A percentile compares a stretch with the other conserved stretches of the same genome.
phyloP scores from a whole-genome alignment of 2,888 invertebrate species.

The Tuta absoluta region DNA sequence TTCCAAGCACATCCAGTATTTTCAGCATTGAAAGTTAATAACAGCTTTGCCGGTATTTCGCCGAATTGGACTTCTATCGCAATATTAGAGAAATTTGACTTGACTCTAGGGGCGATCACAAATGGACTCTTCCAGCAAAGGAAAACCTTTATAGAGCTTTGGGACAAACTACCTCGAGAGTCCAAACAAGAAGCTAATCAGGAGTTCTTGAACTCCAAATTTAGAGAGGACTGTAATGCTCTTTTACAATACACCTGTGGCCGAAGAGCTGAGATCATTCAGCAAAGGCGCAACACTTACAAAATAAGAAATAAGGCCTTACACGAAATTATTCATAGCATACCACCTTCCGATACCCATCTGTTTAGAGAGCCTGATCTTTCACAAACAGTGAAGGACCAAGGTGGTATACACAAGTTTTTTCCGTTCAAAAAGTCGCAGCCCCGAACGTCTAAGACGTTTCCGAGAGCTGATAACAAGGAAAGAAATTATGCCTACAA shows the following conservation, averaged over 20 bases:
- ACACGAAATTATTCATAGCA: conserved; percentile 24
- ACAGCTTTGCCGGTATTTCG: conserved; percentile 17
- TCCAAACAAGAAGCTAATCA: no score
- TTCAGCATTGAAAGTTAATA: conserved; percentile 24
- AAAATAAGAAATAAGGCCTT: conserved; percentile 27
- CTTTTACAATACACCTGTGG: conserved; percentile 33
- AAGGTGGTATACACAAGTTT: conserved; percentile 29
- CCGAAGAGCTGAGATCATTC: conserved; percentile 31
- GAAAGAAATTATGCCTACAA: no score
- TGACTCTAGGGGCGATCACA: conserved; percentile 27
- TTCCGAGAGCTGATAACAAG: no score
- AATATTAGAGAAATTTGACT: conserved; percentile 26
- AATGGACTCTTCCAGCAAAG: conserved; percentile 24
- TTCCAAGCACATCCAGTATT: conserved; percentile 28
- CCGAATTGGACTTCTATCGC: conserved; percentile 17
- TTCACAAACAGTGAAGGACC: conserved; percentile 22
- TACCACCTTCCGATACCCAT: conserved; percentile 31
- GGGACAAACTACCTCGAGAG: conserved; percentile 21
- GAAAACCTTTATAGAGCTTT: conserved; percentile 12
- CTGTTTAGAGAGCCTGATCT: conserved; percentile 29
- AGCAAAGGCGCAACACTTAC: conserved; percentile 30
- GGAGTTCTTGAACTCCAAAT: conserved; percentile 27
- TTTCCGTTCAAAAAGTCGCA: conserved; percentile 18
- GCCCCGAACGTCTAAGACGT: neutral
- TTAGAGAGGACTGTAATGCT: conserved; percentile 28